phyloP scores from a whole-genome alignment of 1,140 invertebrate species.

The Oncopodura yosiiana region DNA sequence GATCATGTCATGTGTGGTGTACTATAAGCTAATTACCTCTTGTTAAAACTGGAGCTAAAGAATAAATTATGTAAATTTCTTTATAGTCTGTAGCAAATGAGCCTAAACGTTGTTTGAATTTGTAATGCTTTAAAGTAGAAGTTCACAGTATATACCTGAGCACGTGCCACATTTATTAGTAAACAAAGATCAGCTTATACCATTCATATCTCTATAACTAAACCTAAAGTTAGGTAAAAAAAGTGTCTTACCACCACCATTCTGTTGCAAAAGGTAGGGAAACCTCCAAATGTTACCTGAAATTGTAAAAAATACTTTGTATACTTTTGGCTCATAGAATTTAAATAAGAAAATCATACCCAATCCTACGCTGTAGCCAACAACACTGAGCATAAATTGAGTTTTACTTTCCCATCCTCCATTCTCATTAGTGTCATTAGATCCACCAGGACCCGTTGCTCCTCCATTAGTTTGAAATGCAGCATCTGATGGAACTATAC shows the following conservation, averaged over 20 bases:
- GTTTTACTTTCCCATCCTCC: conserved; percentile 48
- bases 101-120: no score
- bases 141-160: no score
- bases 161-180: no score
- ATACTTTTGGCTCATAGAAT: neutral
- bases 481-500: conserved; percentile 32
- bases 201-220: no score
- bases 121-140: no score
- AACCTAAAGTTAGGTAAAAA: conserved; percentile 26
- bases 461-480: conserved; percentile 48
- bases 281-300: conserved; percentile 89
- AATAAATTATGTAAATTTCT: no score
- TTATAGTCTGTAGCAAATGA: no score
- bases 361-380: conserved; percentile 79
- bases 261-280: conserved; percentile 87
- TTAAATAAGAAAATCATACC: no score
- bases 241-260: conserved; percentile 83
- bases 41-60: no score
- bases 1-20: no score
- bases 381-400: conserved; percentile 83
- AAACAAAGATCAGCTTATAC: no score
- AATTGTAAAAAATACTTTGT: neutral
- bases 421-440: conserved; percentile 19
- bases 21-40: no score
- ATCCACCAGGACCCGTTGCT: conserved; percentile 44